Base-by-base conservation (phyloP, 2,888 invertebrate species). In the Andrena hattorfiana region DNA sequence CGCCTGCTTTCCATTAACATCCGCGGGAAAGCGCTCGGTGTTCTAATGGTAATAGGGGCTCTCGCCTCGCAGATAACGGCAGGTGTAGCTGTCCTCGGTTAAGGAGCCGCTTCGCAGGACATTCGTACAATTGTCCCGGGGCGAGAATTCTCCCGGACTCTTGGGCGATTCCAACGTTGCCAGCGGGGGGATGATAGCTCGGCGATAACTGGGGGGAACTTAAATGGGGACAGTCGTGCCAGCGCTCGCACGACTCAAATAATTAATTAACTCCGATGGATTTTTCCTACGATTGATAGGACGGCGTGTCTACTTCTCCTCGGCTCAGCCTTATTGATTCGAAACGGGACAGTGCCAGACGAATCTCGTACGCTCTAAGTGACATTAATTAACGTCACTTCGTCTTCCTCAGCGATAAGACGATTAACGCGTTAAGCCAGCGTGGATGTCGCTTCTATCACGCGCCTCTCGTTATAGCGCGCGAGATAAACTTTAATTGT, bases 1-100 rank as follows among this genome's bases (percentile, higher is more conserved):
- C 68, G 81, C 81, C 83, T 81, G 81, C 77, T 87, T 87, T 85
- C 86, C 88, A 85, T 89, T 89, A 89, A 81, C 87, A 84, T 78
- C 83, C 81, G 49, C 56, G 23, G 56, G 86, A 75, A 73, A 77
- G 66, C 84, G 77, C 76, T 79, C 82, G 71, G 66, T 66, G 78
- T 62, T 67, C 73, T 84, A 83, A 86, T 72, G 86, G 78, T 83
- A 87, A 86, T 86, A 78, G 81, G 48, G 78, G 35, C 70, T 80
- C 73, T 66, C 68, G 62, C 35, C 84, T 72, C 62, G 67, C 69
- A 71, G 83, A 85, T 89, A 89, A 87, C 78, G 48, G 64, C 81
- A 83, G 80, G 71, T 84, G 87, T 73, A 83, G 74, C 75, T 72
- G 64, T 72, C 62, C 66, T 42, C 67, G 69, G 54, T 63, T 77